A percentile compares a stretch with the other conserved stretches of the same genome.
phyloP scores from a whole-genome alignment of 2,113 vertebrate species.

The Tinamus guttatus region DNA sequence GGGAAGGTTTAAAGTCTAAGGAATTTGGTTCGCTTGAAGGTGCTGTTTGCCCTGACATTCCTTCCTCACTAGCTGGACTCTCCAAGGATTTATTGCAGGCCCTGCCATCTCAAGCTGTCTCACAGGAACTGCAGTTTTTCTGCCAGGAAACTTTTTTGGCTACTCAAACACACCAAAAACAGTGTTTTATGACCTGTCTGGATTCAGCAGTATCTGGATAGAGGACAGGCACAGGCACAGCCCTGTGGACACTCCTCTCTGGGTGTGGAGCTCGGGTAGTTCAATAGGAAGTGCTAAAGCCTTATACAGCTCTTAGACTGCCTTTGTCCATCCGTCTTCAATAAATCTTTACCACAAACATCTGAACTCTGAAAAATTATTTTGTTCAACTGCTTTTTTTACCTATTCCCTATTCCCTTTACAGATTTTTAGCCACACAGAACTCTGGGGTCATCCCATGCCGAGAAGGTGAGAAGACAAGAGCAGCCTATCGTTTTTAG shows the following conservation, averaged over 20 bases:
- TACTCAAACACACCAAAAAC: neutral
- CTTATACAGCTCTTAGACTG: neutral
- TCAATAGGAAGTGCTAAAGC: neutral
- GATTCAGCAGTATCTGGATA: neutral
- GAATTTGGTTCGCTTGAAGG: constrained; percentile 60
- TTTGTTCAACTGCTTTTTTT: neutral
- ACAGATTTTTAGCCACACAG: neutral
- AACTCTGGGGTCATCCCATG: neutral
- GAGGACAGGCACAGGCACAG: neutral
- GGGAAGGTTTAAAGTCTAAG: constrained; percentile 32
- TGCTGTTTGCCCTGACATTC: constrained; percentile 54
- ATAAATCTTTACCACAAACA: rapidly evolving
- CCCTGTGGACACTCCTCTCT: neutral
- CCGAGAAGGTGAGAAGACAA: neutral
- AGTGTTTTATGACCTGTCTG: neutral
- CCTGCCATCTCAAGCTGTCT: neutral
- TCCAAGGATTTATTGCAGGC: neutral
- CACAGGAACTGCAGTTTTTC: neutral
- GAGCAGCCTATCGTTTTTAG: neutral
- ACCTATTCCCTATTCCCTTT: neutral
- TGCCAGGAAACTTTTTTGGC: neutral
- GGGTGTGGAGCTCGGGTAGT: rapidly evolving
- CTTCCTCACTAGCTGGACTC: constrained; percentile 51
- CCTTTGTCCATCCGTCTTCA: neutral
- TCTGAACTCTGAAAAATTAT: neutral